These are phyloP conservation scores for Bothrops jararaca DNA, from an alignment of 2,113 vertebrate genomes.

Conservation along the genomic window DNA sequence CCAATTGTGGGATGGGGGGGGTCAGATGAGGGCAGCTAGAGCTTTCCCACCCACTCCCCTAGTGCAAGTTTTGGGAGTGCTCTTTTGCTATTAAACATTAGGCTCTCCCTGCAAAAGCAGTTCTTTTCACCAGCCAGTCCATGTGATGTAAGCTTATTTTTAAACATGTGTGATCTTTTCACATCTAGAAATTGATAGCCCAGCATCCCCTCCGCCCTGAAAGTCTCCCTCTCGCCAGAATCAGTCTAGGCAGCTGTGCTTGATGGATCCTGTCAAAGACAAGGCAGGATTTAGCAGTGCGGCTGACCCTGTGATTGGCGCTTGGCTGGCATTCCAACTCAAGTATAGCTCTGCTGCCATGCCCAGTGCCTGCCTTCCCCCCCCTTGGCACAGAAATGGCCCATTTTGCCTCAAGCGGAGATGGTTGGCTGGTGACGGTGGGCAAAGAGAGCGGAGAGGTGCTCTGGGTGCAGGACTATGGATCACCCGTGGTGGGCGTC, in stretches of 20 bases:
- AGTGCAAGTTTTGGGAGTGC: neutral
- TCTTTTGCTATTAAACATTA: neutral
- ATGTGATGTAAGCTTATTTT: neutral
- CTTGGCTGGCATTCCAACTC: neutral
- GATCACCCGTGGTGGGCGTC: constrained; percentile 84
- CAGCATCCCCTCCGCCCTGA: neutral
- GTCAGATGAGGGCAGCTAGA: neutral
- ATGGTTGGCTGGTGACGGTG: constrained; percentile 89
- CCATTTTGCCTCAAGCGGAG: constrained; percentile 87
- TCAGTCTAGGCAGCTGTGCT: neutral
- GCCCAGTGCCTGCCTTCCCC: neutral
- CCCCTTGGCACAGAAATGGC: constrained; percentile 78
- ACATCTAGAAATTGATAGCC: neutral
- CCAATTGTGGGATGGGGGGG: neutral
- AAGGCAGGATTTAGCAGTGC: neutral
- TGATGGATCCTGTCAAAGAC: neutral
- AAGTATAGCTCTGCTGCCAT: neutral
- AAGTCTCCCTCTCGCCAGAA: neutral
- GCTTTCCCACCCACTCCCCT: neutral
- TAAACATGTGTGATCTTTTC: neutral
- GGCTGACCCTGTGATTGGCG: neutral
- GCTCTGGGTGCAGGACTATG: constrained; percentile 92
- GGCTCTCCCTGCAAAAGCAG: neutral
- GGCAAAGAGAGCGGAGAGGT: constrained; percentile 85
- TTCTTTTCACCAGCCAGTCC: neutral